Percentiles rank a stretch among this genome's conserved stretches.
phyloP scores from a whole-genome alignment of 2,797 vertebrate species.

The Thamnophis elegans region DNA sequence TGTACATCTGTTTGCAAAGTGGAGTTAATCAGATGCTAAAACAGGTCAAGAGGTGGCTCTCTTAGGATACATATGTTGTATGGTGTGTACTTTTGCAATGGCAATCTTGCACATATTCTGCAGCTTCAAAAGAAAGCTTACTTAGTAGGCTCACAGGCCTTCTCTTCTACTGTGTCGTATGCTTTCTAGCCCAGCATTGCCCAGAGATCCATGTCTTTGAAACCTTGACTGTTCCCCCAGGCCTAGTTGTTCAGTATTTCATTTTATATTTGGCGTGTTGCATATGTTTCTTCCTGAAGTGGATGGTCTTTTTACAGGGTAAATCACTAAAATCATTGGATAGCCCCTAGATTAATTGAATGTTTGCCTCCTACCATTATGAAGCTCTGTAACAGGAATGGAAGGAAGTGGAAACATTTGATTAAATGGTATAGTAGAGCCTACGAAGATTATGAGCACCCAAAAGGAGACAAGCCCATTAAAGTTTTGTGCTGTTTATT shows the following conservation, averaged over 20 bases:
- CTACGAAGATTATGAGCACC: background rate
- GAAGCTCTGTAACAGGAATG: background rate
- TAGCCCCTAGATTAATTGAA: background rate
- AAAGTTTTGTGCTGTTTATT: constrained; percentile 30
- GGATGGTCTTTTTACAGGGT: background rate
- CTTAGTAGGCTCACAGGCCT: background rate
- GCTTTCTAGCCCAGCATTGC: background rate
- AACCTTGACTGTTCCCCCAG: background rate
- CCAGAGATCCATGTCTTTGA: background rate
- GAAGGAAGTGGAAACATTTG: background rate
- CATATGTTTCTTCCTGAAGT: background rate
- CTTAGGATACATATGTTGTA: background rate
- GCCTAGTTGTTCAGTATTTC: background rate
- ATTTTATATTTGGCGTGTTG: background rate
- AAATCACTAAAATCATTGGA: background rate
- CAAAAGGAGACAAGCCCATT: background rate
- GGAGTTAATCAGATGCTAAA: background rate
- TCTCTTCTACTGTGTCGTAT: background rate
- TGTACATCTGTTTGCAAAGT: background rate
- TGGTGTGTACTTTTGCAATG: background rate
- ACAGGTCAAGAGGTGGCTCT: background rate
- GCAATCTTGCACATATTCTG: background rate
- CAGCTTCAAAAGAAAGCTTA: background rate
- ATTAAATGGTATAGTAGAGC: background rate
- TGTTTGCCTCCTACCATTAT: background rate